Evolutionary conservation across 1,140 invertebrate genomes (phyloP).

Genomic region (Eupristina koningsbergeri): DNA sequence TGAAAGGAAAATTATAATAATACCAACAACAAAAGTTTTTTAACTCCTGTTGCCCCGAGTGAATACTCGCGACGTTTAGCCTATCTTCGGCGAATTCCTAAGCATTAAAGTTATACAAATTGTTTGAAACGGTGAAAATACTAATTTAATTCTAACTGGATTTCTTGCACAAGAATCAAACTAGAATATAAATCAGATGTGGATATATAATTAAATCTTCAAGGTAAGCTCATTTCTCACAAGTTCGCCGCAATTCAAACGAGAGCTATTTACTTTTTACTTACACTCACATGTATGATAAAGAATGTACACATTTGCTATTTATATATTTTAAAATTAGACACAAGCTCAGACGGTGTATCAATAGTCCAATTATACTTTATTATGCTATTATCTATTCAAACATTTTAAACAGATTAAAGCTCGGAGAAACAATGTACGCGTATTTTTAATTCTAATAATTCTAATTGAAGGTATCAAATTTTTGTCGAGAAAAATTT

Average conservation of each 20-base stretch:
- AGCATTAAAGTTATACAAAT: neutral
- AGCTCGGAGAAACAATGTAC: no score
- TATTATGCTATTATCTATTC: no score
- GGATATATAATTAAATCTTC: neutral
- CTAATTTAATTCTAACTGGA: neutral
- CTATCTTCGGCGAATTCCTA: no score
- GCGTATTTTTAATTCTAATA: no score
- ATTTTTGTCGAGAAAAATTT: no score
- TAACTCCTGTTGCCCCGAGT: no score
- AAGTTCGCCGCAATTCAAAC: neutral
- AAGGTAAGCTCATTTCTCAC: neutral
- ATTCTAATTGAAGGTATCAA: no score
- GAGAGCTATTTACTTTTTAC: neutral
- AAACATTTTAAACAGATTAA: no score
- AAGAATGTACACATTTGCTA: neutral
- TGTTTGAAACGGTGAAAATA: neutral
- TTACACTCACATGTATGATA: neutral
- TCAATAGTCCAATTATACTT: neutral
- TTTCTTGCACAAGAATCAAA: neutral
- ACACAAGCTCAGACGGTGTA: neutral
- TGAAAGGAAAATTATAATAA: neutral
- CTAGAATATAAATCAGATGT: neutral
- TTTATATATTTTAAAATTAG: neutral
- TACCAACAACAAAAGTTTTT: neutral
- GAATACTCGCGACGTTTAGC: no score